phyloP scores from a whole-genome alignment of 2,888 invertebrate species.

The Drosophila helvetica region DNA sequence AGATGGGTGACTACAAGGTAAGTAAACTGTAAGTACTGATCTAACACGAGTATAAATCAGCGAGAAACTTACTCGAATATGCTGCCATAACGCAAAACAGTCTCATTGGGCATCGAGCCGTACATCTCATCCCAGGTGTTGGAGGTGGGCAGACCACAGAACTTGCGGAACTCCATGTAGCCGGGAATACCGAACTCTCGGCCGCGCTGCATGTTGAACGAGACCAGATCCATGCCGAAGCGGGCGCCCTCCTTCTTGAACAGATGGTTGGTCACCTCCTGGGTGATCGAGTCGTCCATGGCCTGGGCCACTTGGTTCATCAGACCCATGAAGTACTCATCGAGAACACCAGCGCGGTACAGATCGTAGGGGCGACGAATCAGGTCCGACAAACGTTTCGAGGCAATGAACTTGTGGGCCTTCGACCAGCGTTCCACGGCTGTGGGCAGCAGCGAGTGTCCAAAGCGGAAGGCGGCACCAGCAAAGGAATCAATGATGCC shows the following conservation, averaged over 20 bases:
- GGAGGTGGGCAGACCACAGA: slow-evolving; percentile 93
- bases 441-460: slow-evolving; percentile 94
- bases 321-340: slow-evolving; percentile 96
- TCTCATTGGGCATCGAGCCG: slow-evolving; percentile 95
- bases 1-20: slow-evolving; percentile 88
- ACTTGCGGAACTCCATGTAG: slow-evolving; percentile 96
- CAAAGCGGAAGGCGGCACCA: slow-evolving; percentile 96
- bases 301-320: slow-evolving; percentile 97
- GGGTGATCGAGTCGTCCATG: slow-evolving; percentile 97
- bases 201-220: slow-evolving; percentile 96
- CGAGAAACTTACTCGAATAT: slow-evolving; percentile 89
- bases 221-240: slow-evolving; percentile 95
- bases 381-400: slow-evolving; percentile 93
- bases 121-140: slow-evolving; percentile 91
- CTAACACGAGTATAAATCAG: not conserved
- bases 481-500: slow-evolving; percentile 95
- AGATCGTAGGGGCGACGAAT: slow-evolving; percentile 95
- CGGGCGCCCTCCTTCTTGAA: slow-evolving; percentile 90
- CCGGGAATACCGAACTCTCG: slow-evolving; percentile 96
- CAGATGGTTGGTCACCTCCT: slow-evolving; percentile 95
- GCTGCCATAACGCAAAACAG: slow-evolving; percentile 91
- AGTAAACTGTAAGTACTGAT: not conserved
- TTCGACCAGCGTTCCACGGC: slow-evolving; percentile 97
- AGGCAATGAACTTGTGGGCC: slow-evolving; percentile 96
- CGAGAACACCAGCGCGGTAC: slow-evolving; percentile 94